phyloP scores from a whole-genome alignment of 1,140 invertebrate species.

The Diorhabda elongata region DNA sequence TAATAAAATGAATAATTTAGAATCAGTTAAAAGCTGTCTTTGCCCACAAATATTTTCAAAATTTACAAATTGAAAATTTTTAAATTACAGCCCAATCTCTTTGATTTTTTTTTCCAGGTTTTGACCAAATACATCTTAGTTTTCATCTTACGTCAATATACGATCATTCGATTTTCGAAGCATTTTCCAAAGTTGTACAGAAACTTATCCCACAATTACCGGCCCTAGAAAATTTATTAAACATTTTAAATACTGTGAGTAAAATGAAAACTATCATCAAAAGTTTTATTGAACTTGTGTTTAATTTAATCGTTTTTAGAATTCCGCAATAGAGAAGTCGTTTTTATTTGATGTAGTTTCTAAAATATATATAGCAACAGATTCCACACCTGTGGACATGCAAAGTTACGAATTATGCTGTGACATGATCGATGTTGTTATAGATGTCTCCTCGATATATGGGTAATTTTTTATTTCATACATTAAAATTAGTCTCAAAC shows the following conservation, averaged over 20 bases:
- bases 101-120: conserved; percentile 50
- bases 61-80: no score
- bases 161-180: conserved; percentile 99
- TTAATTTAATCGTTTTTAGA: conserved; percentile 55
- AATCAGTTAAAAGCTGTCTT: no score
- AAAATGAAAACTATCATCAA: conserved; percentile 1
- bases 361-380: conserved; percentile 99
- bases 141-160: conserved; percentile 99
- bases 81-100: no score
- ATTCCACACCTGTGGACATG: conserved; percentile 99
- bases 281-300: conserved; percentile 17
- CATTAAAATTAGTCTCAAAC: no score
- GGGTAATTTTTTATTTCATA: conserved; percentile 61
- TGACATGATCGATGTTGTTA: conserved; percentile 99
- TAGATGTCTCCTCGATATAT: conserved; percentile 98
- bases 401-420: conserved; percentile 99
- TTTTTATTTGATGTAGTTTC: conserved; percentile 98
- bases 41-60: no score
- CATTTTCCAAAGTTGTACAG: conserved; percentile 99
- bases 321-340: conserved; percentile 96
- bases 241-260: conserved; percentile 96
- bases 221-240: conserved; percentile 96
- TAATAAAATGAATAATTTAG: no score
- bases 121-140: conserved; percentile 82
- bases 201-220: conserved; percentile 97